phyloP scores from a whole-genome alignment of 1,140 invertebrate genomes.

The Carposina sasakii region DNA sequence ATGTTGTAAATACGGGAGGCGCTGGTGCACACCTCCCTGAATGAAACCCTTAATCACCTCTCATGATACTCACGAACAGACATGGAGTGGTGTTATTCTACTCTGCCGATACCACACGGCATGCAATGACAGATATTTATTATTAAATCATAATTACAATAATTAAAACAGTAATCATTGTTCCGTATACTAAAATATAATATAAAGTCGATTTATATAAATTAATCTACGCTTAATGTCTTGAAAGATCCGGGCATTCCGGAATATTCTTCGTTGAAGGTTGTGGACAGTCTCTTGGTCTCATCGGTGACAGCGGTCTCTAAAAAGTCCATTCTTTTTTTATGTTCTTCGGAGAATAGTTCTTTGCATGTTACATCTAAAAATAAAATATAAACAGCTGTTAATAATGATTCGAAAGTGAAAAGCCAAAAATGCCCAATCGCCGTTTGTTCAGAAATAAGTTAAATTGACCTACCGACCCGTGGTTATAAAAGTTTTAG shows the following conservation, averaged over 20 bases:
- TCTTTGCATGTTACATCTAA: conserved; percentile 22
- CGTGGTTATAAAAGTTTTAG: too few species aligned
- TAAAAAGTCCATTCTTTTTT: conserved; percentile 18
- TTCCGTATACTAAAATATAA: not conserved
- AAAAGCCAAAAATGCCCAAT: too few species aligned
- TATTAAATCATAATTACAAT: not conserved
- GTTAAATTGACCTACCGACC: too few species aligned
- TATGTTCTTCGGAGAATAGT: conserved; percentile 18
- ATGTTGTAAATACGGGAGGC: too few species aligned
- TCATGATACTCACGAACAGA: too few species aligned
- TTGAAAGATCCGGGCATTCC: conserved; percentile 27
- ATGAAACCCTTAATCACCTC: too few species aligned
- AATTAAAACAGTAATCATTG: not conserved
- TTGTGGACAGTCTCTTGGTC: conserved; percentile 12
- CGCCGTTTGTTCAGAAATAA: too few species aligned
- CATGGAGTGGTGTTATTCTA: too few species aligned
- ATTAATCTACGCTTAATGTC: conserved; percentile 25
- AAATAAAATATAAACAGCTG: conserved; percentile 9
- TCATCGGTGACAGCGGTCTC: conserved; percentile 23
- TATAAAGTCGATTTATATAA: conserved; percentile 5
- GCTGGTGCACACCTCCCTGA: too few species aligned
- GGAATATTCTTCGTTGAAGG: conserved; percentile 20
- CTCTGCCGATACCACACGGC: too few species aligned
- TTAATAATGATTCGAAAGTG: conserved; percentile 2
- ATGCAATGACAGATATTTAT: too few species aligned